Evolutionary conservation across 1,140 invertebrate species (phyloP).

Genomic region (Diprion similis): DNA sequence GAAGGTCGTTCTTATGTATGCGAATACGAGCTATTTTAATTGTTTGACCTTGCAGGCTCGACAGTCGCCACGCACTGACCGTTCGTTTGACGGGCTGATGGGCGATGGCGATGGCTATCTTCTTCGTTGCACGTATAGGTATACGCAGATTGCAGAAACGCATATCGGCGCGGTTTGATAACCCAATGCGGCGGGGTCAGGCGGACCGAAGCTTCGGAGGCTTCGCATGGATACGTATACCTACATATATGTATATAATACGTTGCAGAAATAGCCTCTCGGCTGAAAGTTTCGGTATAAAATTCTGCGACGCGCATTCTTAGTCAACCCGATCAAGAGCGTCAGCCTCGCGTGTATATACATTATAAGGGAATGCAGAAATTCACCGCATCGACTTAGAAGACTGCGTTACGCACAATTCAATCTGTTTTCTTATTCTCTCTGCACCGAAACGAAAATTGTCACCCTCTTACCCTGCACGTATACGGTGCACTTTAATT

Average conservation of each 20-base stretch:
- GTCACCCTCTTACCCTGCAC: too few species aligned
- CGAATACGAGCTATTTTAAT: conserved; percentile 24
- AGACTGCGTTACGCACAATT: not conserved
- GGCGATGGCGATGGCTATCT: not conserved
- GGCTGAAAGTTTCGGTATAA: not conserved
- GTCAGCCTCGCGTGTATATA: too few species aligned
- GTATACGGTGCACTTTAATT: too few species aligned
- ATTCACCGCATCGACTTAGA: not conserved
- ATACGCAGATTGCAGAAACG: too few species aligned
- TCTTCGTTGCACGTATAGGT: not conserved
- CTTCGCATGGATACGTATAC: too few species aligned
- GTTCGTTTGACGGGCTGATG: not conserved
- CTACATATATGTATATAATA: too few species aligned
- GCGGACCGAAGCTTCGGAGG: not conserved
- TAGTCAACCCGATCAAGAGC: too few species aligned
- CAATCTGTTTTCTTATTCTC: not conserved
- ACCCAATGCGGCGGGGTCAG: not conserved
- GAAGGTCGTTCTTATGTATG: conserved; percentile 16
- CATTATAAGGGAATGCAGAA: too few species aligned
- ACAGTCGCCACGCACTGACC: not conserved
- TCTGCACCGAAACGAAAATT: not conserved
- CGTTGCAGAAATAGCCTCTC: not conserved
- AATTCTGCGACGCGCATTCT: too few species aligned
- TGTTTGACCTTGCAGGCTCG: conserved; percentile 22
- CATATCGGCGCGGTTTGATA: not conserved